phyloP scores from a whole-genome alignment of 2,888 invertebrate genomes.

The Drosophila emarginata region DNA sequence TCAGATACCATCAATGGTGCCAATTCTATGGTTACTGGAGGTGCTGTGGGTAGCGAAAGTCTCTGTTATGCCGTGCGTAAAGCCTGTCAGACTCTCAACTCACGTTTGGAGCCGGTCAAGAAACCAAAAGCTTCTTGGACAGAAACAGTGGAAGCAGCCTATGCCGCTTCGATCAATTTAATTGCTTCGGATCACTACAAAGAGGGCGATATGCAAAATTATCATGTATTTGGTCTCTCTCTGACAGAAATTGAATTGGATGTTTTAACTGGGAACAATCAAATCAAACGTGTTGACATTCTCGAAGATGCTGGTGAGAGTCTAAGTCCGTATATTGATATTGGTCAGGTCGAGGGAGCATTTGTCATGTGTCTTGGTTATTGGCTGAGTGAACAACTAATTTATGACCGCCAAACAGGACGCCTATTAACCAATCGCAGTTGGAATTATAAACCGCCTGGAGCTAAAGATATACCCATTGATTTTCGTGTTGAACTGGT shows the following conservation, averaged over 20 bases:
- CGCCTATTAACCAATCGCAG: slow-evolving; percentile 88
- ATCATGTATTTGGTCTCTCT: slow-evolving; percentile 86
- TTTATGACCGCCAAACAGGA: slow-evolving; percentile 86
- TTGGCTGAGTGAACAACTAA: slow-evolving; percentile 88
- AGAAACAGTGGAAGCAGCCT: slow-evolving; percentile 72
- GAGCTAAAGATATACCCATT: slow-evolving; percentile 89
- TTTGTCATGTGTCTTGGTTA: slow-evolving; percentile 91
- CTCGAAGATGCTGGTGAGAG: slow-evolving; percentile 89
- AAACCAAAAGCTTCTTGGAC: slow-evolving; percentile 84
- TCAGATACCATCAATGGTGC: slow-evolving; percentile 86
- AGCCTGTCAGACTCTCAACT: slow-evolving; percentile 86
- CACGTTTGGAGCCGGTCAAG: slow-evolving; percentile 85
- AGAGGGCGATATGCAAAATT: slow-evolving; percentile 84
- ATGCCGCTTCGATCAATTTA: slow-evolving; percentile 83
- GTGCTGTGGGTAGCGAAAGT: slow-evolving; percentile 88
- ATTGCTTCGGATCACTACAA: slow-evolving; percentile 85
- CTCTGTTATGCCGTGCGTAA: slow-evolving; percentile 85
- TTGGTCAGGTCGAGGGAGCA: slow-evolving; percentile 91
- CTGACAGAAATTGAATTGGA: slow-evolving; percentile 90
- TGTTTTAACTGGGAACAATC: slow-evolving; percentile 89
- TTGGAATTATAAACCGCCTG: slow-evolving; percentile 91
- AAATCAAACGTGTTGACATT: slow-evolving; percentile 87
- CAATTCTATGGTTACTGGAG: slow-evolving; percentile 87
- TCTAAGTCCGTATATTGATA: slow-evolving; percentile 88
- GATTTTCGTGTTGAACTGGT: slow-evolving; percentile 89